Evolutionary conservation across 2,888 invertebrate genomes (phyloP), one percentile per base, ranked within the genome.

Genomic region (Liopterus haemorrhoidalis): DNA sequence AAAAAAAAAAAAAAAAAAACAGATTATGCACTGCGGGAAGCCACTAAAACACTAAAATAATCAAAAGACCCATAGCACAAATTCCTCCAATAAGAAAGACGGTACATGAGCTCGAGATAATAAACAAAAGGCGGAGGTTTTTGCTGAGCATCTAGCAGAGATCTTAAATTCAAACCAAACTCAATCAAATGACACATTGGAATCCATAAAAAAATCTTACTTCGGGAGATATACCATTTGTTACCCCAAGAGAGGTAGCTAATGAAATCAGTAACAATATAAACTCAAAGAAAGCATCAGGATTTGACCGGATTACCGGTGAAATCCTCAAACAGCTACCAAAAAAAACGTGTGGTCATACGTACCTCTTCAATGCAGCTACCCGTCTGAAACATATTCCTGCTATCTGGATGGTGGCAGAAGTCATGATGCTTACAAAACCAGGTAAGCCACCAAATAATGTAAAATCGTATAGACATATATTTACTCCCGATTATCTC

Each of bases 241-340:
- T 41, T 11, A 27, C 39, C 32, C 47, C 41, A 15, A 49, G 48
- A 32, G 48, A 51, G 31, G 35, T 46, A 36, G 49, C 49, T 50
- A 53, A 42, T 49, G 54, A 49, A n/a, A 25, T 47, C n/a, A n/a
- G n/a, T n/a, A n/a, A n/a, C n/a, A n/a, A n/a, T n/a, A n/a, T n/a
- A n/a, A n/a, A n/a, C n/a, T 35, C 33, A 14, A 50, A 44, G 35
- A 54, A 54, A 42, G 41, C 49, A 9, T 50, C 57, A n/a, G 57
- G 56, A 3, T 51, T 44, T 20, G 59, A 59, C 28, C 36, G 51
- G 20, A 57, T 59, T 2, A 56, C 52, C 5, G 54, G 50, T 1
- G 16, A 49, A 9, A 28, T 56, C 1, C 39, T 54, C 49, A 49
- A 50, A 52, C 21, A 51, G 54, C 14, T 54, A 54, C 11, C 48